A percentile compares a stretch with the other conserved stretches of the same genome.
Conservation (phyloP, 2,113 vertebrate genomes). For the Cheilinus undulatus region DNA sequence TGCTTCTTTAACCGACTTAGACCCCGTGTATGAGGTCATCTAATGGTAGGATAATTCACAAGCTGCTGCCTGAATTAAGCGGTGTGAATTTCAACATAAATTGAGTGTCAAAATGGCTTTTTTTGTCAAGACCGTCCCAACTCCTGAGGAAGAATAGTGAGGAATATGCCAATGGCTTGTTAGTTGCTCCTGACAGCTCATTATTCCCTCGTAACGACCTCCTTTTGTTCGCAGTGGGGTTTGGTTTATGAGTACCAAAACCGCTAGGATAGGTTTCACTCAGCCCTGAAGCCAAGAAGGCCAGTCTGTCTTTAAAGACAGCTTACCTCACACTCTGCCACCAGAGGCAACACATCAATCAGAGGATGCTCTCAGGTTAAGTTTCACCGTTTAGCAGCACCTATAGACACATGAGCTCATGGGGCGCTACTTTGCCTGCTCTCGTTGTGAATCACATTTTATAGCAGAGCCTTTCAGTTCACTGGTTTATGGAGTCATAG, state of each 20-base stretch:
- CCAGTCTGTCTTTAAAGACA: slow-evolving; percentile 49
- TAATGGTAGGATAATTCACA: slow-evolving; percentile 10
- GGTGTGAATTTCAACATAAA: slow-evolving; percentile 19
- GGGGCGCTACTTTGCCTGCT: slow-evolving; percentile 19
- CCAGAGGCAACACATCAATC: slow-evolving; percentile 60
- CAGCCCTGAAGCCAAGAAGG: slow-evolving; percentile 43
- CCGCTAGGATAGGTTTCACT: slow-evolving; percentile 40
- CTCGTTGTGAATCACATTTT: slow-evolving; percentile 49
- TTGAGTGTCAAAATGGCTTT: slow-evolving; percentile 13
- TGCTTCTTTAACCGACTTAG: slow-evolving; percentile 38
- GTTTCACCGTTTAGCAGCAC: slow-evolving; percentile 47
- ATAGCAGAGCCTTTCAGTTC: slow-evolving; percentile 32
- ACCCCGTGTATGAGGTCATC: slow-evolving; percentile 2
- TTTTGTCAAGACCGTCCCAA: slow-evolving; percentile 11
- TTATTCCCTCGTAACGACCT: slow-evolving; percentile 43
- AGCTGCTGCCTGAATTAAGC: slow-evolving; percentile 1
- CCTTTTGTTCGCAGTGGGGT: slow-evolving; percentile 35
- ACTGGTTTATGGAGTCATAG: slow-evolving; percentile 25
- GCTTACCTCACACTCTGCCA: slow-evolving; percentile 47
- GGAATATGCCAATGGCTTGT: slow-evolving; percentile 26
- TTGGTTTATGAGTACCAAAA: slow-evolving; percentile 60
- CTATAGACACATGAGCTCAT: slow-evolving; percentile 39
- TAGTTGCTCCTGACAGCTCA: slow-evolving; percentile 26
- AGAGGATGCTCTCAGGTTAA: slow-evolving; percentile 58
- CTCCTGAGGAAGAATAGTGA: slow-evolving; percentile 21